A percentile compares a stretch with the other conserved stretches of the same genome.
Evolutionary conservation across 2,113 vertebrate species (phyloP).

Genomic region (Bos taurus): ARS-UCD2.0 NC_037349.1:31136501-31137000

Average conservation of each 20-base stretch:
- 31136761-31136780: background rate
- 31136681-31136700: constrained; percentile 51
- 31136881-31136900: background rate
- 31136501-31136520: constrained; percentile 64
- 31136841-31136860: background rate
- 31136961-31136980: background rate
- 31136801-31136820: background rate
- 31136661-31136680: constrained; percentile 36
- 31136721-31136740: background rate
- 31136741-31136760: background rate
- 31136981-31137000: background rate
- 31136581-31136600: constrained; percentile 56
- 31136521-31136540: constrained; percentile 66
- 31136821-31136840: rapidly evolving
- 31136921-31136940: background rate
- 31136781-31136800: background rate
- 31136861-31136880: background rate
- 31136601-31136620: constrained; percentile 57
- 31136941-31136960: background rate
- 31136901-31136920: background rate
- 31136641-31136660: constrained; percentile 55
- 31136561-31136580: constrained; percentile 54
- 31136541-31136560: constrained; percentile 38
- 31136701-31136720: constrained; percentile 26
- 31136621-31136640: constrained; percentile 56